Conservation (phyloP, 2,113 vertebrate species). For the Pygoscelis adeliae region DNA sequence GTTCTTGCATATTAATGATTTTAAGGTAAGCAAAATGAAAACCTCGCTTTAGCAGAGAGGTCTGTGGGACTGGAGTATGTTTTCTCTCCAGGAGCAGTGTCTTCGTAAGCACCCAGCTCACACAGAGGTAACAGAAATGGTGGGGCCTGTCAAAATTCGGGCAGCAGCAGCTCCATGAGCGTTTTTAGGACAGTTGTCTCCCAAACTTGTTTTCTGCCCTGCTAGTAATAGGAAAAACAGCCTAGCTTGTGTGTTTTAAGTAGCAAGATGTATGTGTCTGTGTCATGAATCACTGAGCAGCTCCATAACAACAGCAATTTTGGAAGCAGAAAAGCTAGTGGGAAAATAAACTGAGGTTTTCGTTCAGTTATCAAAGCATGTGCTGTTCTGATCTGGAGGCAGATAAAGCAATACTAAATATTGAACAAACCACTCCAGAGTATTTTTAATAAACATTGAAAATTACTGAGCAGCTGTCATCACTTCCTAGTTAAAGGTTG, state of each 20-base stretch:
- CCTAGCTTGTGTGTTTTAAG: background rate
- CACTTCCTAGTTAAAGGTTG: background rate
- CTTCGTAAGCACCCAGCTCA: background rate
- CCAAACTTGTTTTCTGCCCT: background rate
- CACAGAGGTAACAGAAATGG: fast-evolving
- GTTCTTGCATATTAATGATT: conserved; percentile 97
- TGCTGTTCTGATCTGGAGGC: conserved; percentile 33
- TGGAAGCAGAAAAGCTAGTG: conserved; percentile 1
- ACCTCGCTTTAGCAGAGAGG: background rate
- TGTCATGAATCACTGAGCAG: conserved; percentile 28
- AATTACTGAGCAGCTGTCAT: conserved; percentile 26
- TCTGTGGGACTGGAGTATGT: background rate
- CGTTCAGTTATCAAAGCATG: conserved; percentile 1
- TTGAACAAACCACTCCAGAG: conserved; percentile 18
- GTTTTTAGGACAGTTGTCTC: background rate
- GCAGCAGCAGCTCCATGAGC: background rate
- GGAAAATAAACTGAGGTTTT: conserved; percentile 30
- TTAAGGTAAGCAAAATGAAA: conserved; percentile 81
- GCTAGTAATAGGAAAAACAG: background rate
- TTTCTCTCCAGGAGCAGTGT: background rate
- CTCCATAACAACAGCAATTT: background rate
- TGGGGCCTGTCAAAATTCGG: fast-evolving
- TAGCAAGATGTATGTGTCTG: background rate
- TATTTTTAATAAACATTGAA: conserved; percentile 3
- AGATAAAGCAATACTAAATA: conserved; percentile 43